phyloP scores from a whole-genome alignment of 1,140 invertebrate species.

The Caenorhabditis elegans region DNA sequence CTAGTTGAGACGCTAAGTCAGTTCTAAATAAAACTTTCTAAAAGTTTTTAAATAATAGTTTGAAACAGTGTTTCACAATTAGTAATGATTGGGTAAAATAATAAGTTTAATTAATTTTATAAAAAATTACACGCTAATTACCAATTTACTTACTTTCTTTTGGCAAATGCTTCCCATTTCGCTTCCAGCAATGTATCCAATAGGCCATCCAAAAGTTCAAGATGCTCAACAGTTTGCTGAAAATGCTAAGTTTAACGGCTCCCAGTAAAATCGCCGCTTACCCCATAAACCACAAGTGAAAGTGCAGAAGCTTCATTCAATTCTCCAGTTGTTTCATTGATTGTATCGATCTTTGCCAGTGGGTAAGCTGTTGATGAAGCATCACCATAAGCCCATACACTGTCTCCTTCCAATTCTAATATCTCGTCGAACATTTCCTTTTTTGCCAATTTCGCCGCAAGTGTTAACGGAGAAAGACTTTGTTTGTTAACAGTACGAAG shows the following conservation, averaged over 20 bases:
- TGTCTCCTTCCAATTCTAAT: slow-evolving; percentile 75
- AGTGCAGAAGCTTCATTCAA: slow-evolving; percentile 90
- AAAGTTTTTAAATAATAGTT: too few species aligned
- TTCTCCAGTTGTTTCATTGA: slow-evolving; percentile 83
- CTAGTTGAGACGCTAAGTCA: too few species aligned
- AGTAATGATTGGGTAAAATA: too few species aligned
- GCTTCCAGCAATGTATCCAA: slow-evolving; percentile 89
- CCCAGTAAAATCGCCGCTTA: slow-evolving; percentile 70
- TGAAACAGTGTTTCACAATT: too few species aligned
- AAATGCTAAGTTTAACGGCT: slow-evolving; percentile 26
- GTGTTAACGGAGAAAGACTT: slow-evolving; percentile 87
- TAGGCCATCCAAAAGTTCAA: slow-evolving; percentile 91
- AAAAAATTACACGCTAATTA: too few species aligned
- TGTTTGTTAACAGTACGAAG: slow-evolving; percentile 76
- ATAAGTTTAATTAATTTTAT: too few species aligned
- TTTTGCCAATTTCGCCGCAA: slow-evolving; percentile 90
- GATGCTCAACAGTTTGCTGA: slow-evolving; percentile 87
- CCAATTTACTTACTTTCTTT: slow-evolving; percentile 45
- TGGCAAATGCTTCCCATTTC: slow-evolving; percentile 80
- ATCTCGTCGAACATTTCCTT: slow-evolving; percentile 95
- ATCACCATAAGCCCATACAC: slow-evolving; percentile 73
- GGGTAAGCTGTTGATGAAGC: slow-evolving; percentile 96
- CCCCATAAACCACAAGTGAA: slow-evolving; percentile 97
- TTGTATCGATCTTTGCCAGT: slow-evolving; percentile 91
- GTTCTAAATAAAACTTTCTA: too few species aligned